Evolutionary conservation across 1,140 invertebrate species (phyloP).

Genomic region (Drosophila parabipectinata): DNA sequence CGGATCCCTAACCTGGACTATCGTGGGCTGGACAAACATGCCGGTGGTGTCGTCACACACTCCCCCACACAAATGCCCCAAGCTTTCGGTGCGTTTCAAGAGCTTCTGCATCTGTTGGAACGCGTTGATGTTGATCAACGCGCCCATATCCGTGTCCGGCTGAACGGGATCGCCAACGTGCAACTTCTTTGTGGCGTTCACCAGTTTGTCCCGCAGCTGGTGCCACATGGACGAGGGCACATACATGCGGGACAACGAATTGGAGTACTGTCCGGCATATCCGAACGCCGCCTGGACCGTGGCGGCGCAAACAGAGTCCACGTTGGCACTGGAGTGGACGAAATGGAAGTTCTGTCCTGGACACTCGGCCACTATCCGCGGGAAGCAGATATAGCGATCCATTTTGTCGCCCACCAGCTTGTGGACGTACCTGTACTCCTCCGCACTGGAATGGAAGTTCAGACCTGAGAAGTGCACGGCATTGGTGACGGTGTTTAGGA

Average conservation of each 20-base stretch:
- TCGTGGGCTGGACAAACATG: conserved; percentile 98
- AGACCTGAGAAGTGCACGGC: conserved; percentile 94
- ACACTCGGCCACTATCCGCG: conserved; percentile 96
- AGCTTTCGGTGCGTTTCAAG: conserved; percentile 93
- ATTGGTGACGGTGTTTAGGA: conserved; percentile 94
- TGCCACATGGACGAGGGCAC: conserved; percentile 95
- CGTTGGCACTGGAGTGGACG: conserved; percentile 95
- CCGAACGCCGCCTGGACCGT: conserved; percentile 97
- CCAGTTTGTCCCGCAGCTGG: conserved; percentile 36
- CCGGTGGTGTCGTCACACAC: conserved; percentile 93
- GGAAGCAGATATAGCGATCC: conserved; percentile 93
- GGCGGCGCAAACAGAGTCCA: conserved; percentile 89
- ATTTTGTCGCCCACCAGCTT: conserved; percentile 95
- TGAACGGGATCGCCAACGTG: conserved; percentile 94
- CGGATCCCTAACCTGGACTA: conserved; percentile 93
- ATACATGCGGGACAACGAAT: conserved; percentile 97
- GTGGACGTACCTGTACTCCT: conserved; percentile 95
- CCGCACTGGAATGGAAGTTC: conserved; percentile 93
- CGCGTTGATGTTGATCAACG: conserved; percentile 96
- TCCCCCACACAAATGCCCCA: conserved; percentile 94
- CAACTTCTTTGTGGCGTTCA: conserved; percentile 84
- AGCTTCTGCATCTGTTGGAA: conserved; percentile 94
- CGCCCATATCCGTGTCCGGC: conserved; percentile 92
- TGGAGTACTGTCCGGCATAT: conserved; percentile 98
- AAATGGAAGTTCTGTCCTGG: conserved; percentile 99